Evolutionary conservation across 2,797 vertebrate genomes (phyloP).

Genomic region (Microctenopoma steveboyesi): DNA sequence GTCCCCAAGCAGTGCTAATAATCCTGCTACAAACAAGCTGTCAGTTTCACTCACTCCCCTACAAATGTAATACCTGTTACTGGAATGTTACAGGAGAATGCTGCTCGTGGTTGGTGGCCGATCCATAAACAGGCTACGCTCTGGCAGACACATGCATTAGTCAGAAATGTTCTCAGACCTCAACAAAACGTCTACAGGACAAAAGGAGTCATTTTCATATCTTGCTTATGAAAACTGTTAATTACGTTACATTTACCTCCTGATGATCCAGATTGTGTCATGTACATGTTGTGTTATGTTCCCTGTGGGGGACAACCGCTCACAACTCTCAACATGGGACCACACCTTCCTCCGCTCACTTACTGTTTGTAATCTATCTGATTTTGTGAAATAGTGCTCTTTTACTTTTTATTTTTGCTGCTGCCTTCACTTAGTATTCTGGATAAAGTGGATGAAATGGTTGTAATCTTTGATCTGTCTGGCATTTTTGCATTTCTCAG

Average conservation of each 20-base stretch:
- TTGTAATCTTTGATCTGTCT: constrained; percentile 29
- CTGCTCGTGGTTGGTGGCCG: constrained; percentile 32
- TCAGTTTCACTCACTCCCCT: constrained; percentile 71
- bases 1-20: constrained; percentile 77
- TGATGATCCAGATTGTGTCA: constrained; percentile 14
- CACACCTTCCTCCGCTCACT: constrained; percentile 40
- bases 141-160: constrained; percentile 26
- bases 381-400: constrained; percentile 47
- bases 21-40: constrained; percentile 78
- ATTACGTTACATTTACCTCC: constrained; percentile 2
- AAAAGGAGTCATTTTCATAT: background rate
- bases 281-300: constrained; percentile 32
- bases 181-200: background rate
- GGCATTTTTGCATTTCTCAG: background rate
- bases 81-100: constrained; percentile 66
- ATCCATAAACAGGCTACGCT: constrained; percentile 31
- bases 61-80: constrained; percentile 69
- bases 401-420: constrained; percentile 29
- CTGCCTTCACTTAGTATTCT: constrained; percentile 1
- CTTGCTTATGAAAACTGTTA: background rate
- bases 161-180: constrained; percentile 13
- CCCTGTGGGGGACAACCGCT: constrained; percentile 34
- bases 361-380: constrained; percentile 24
- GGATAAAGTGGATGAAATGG: constrained; percentile 14
- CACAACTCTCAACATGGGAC: constrained; percentile 50